Conservation (phyloP, 2,797 vertebrate species). For the Enteromius mattozi region DNA sequence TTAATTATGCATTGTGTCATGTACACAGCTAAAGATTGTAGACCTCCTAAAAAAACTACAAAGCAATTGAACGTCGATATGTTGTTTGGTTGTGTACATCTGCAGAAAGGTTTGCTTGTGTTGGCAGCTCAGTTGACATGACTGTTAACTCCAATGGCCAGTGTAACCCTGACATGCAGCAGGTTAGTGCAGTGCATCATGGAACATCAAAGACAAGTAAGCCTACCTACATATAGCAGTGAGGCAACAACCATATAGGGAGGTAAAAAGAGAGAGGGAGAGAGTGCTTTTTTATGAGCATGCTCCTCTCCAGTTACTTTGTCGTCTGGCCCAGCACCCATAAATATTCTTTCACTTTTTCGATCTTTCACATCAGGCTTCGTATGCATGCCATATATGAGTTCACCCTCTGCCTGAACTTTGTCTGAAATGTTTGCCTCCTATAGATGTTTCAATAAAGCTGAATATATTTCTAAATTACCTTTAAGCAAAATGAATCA, state of each 20-base stretch:
- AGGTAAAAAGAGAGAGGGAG: slow-evolving; percentile 37
- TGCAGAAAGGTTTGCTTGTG: slow-evolving; percentile 16
- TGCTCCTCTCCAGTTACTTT: slow-evolving; percentile 74
- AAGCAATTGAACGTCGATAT: not conserved
- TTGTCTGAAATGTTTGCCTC: slow-evolving; percentile 8
- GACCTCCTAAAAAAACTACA: not conserved
- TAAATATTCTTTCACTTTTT: slow-evolving; percentile 66
- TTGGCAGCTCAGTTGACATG: slow-evolving; percentile 66
- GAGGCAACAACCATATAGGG: slow-evolving; percentile 45
- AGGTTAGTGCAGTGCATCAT: slow-evolving; percentile 50
- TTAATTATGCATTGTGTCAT: not conserved
- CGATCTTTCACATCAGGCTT: slow-evolving; percentile 36
- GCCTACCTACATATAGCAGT: slow-evolving; percentile 43
- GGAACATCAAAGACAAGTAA: slow-evolving; percentile 70
- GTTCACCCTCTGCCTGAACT: slow-evolving; percentile 12
- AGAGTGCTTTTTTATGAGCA: slow-evolving; percentile 75
- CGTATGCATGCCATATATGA: slow-evolving; percentile 6
- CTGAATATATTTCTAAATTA: not conserved
- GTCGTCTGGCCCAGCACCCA: slow-evolving; percentile 68
- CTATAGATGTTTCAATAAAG: slow-evolving; percentile 13
- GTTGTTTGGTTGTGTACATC: slow-evolving; percentile 1
- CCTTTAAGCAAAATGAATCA: not conserved
- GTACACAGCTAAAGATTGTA: not conserved
- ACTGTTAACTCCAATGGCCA: slow-evolving; percentile 69
- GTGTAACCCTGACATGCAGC: slow-evolving; percentile 70